These are phyloP conservation scores for Calliphora vicina DNA, from an alignment of 1,140 invertebrate genomes.

Conservation along the genomic window DNA sequence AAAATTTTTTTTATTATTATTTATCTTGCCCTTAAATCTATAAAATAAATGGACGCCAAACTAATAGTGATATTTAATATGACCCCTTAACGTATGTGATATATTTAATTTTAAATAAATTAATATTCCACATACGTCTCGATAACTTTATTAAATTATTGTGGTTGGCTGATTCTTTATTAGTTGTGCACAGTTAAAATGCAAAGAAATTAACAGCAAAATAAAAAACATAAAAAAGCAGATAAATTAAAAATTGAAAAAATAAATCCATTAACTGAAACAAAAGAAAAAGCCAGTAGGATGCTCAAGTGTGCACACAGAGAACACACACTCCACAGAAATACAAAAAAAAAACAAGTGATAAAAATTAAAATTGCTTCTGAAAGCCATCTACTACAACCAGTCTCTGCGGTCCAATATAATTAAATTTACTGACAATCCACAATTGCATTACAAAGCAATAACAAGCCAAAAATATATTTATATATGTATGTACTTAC, in stretches of 20 bases:
- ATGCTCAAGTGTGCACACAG: neutral
- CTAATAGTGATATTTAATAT: no score
- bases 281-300: neutral
- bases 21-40: no score
- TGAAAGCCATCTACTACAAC: neutral
- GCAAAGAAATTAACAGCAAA: neutral
- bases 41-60: no score
- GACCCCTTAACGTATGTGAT: no score
- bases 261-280: neutral
- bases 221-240: neutral
- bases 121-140: neutral
- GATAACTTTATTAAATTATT: neutral
- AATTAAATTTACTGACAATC: slow-evolving; percentile 31
- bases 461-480: neutral
- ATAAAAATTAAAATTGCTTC: no score
- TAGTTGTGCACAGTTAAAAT: neutral
- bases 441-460: slow-evolving; percentile 14
- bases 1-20: no score
- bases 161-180: neutral
- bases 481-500: no score
- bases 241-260: neutral
- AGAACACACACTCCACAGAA: no score
- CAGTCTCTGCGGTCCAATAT: slow-evolving; percentile 20
- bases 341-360: no score
- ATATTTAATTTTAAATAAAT: neutral